These are phyloP conservation scores for Umimayanthus chanpuru DNA, from an alignment of 92 coral and sea anemone genomes.

Conservation along the genomic window DNA sequence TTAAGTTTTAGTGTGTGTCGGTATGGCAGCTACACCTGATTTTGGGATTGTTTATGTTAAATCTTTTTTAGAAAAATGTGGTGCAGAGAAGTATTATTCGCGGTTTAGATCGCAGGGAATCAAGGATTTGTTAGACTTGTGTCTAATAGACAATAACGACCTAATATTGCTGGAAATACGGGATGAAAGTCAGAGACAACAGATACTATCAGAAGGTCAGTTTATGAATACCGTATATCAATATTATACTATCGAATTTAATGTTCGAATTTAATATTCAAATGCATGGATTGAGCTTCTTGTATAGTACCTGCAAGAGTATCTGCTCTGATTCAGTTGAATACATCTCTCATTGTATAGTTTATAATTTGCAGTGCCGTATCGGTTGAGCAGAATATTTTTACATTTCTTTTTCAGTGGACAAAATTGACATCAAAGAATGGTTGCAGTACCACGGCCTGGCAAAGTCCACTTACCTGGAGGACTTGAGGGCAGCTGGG, in stretches of 20 bases:
- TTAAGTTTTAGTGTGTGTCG: neutral
- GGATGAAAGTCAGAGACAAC: constrained; percentile 7
- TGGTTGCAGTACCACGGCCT: constrained; percentile 20
- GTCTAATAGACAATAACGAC: neutral
- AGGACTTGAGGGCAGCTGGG: constrained; percentile 13
- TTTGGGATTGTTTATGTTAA: constrained; percentile 19
- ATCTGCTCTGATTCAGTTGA: neutral
- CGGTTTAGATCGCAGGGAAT: constrained; percentile 15
- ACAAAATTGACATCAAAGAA: neutral
- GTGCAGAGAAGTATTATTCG: neutral
- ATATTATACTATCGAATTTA: neutral
- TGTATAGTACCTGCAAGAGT: neutral
- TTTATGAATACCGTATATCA: neutral
- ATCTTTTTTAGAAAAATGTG: constrained; percentile 20
- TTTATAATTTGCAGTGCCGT: neutral
- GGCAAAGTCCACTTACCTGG: neutral
- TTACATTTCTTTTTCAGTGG: constrained; percentile 10
- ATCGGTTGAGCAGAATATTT: neutral
- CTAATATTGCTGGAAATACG: neutral
- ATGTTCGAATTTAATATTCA: constrained; percentile 11
- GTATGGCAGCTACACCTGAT: constrained; percentile 8
- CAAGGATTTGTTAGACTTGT: neutral
- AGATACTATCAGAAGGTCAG: constrained; percentile 33
- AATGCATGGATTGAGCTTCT: neutral
- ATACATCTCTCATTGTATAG: neutral